These are phyloP conservation scores for Caiman crocodilus DNA, from an alignment of 2,797 vertebrate genomes.

Conservation along the genomic window DNA sequence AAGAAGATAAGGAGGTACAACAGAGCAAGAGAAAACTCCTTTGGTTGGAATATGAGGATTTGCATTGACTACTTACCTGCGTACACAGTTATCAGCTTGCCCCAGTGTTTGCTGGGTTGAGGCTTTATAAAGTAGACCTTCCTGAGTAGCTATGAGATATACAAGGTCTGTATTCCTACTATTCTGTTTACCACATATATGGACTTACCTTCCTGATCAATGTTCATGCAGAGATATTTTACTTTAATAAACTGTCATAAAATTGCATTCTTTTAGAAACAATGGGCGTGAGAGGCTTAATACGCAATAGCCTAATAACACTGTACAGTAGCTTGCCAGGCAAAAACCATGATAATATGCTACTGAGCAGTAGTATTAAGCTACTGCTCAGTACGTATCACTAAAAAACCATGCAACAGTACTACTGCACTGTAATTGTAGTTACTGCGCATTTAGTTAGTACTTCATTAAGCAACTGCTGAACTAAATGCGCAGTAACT, in stretches of 20 bases:
- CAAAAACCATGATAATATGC: no score
- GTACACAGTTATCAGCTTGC: no score
- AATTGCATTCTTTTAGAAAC: background rate
- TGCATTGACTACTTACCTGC: no score
- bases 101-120: background rate
- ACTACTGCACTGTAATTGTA: no score
- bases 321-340: no score
- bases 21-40: background rate
- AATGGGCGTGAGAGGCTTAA: background rate
- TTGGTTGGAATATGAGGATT: background rate
- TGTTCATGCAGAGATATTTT: background rate
- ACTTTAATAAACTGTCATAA: background rate
- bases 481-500: no score
- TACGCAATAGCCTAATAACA: no score
- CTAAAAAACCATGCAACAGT: no score
- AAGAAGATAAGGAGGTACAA: background rate
- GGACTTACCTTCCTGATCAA: background rate
- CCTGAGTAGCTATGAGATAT: background rate
- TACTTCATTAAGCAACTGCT: no score
- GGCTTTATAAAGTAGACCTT: rapidly evolving
- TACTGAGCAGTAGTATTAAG: no score
- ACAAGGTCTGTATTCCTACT: background rate
- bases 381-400: no score
- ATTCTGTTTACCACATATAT: background rate
- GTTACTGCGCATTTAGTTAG: no score